Conservation (phyloP, 2,888 invertebrate species). For the Nymphalis urticae region DNA sequence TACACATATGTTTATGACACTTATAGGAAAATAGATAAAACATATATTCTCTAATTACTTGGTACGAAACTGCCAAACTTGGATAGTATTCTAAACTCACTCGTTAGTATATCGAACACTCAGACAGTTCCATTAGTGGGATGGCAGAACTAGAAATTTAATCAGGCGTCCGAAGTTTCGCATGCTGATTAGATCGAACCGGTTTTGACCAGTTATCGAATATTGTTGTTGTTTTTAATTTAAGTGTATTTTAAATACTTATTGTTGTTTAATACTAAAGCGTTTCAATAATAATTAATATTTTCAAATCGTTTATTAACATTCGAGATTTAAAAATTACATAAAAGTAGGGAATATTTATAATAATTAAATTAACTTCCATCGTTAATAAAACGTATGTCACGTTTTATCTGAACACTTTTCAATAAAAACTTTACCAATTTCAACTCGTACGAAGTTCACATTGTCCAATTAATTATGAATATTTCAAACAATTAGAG, state of each 20-base stretch:
- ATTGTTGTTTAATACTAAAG: not conserved
- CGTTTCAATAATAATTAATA: not conserved
- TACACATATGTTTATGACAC: not conserved
- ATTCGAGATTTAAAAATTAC: no score
- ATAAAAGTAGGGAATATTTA: not conserved
- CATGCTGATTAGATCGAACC: constrained; percentile 14
- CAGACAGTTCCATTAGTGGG: constrained; percentile 26
- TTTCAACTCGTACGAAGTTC: constrained; percentile 20
- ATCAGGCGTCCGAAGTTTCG: constrained; percentile 20
- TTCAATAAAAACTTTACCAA: constrained; percentile 24
- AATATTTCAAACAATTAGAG: constrained; percentile 32
- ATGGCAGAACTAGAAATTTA: constrained; percentile 30
- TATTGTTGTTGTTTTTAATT: constrained; percentile 2
- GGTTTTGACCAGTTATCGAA: constrained; percentile 13
- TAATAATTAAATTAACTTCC: not conserved
- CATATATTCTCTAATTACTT: constrained; percentile 25
- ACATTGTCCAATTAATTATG: constrained; percentile 30
- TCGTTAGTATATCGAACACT: constrained; percentile 31
- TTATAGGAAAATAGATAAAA: constrained; percentile 7
- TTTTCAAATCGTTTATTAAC: no score
- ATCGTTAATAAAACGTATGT: not conserved
- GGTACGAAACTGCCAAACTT: constrained; percentile 29
- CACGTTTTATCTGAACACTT: not conserved
- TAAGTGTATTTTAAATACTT: not conserved
- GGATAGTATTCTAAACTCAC: constrained; percentile 26